Conservation (phyloP, 2,797 vertebrate genomes). For the Petrocephalus schoutedeni region DNA sequence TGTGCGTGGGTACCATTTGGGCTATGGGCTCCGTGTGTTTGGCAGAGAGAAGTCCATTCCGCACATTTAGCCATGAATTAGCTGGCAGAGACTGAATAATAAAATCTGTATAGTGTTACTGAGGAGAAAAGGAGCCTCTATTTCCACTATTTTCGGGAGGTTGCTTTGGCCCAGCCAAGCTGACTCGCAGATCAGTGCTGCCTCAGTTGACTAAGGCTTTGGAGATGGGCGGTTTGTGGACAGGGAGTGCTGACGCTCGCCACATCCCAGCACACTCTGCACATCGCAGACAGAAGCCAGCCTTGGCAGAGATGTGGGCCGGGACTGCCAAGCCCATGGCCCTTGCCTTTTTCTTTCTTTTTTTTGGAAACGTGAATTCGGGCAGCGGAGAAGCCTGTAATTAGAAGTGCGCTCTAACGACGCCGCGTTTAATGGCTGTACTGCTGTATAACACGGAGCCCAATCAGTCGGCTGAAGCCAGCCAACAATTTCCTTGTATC, state of each 20-base stretch:
- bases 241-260: background rate
- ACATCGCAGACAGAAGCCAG: background rate
- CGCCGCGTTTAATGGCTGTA: background rate
- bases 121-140: background rate
- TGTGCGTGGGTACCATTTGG: background rate
- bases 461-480: background rate
- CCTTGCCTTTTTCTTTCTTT: background rate
- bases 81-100: background rate
- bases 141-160: background rate
- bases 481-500: background rate
- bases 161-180: background rate
- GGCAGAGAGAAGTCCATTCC: background rate
- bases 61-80: background rate
- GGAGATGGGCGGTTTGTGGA: background rate
- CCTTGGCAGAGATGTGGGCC: background rate
- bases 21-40: background rate
- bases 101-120: background rate
- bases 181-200: background rate
- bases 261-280: background rate
- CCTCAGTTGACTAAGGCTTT: background rate
- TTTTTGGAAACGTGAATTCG: background rate
- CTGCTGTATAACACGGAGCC: background rate
- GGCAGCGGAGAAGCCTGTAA: background rate
- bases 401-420: slow-evolving; percentile 2
- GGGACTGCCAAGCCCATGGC: background rate